These are phyloP conservation scores for Montipora capitata DNA, from an alignment of 92 coral and sea anemone genomes.

Conservation along the genomic window DNA sequence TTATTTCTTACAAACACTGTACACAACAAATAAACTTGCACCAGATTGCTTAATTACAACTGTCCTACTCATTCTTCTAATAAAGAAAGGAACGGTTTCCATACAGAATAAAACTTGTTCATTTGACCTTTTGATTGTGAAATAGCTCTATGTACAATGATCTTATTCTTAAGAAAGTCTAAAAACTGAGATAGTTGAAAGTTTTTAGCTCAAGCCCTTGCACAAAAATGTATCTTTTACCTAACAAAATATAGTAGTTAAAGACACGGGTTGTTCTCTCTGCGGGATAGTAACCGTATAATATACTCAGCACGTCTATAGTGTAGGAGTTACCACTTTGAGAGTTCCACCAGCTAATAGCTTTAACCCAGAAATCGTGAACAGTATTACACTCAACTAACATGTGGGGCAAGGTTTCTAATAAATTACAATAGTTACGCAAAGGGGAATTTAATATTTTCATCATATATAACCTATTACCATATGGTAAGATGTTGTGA, in stretches of 20 bases:
- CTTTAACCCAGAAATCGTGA: background rate
- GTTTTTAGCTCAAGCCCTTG: background rate
- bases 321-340: background rate
- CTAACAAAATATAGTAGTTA: conserved; percentile 27
- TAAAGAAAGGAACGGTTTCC: background rate
- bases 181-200: background rate
- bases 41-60: conserved; percentile 10
- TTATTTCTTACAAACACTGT: conserved; percentile 9
- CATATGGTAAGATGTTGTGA: conserved; percentile 25
- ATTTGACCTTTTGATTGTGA: background rate
- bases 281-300: conserved; percentile 19
- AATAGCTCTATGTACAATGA: background rate
- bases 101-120: background rate
- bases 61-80: background rate
- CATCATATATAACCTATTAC: background rate
- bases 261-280: background rate
- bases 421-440: background rate
- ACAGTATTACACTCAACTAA: background rate
- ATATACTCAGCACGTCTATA: conserved; percentile 5
- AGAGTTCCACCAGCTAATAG: conserved; percentile 1
- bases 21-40: conserved; percentile 7
- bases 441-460: background rate
- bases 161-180: background rate
- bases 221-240: background rate
- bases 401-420: conserved; percentile 16